Percentiles rank a stretch among this genome's conserved stretches.
Conservation (phyloP, 2,113 vertebrate genomes). For the Triplophysa rosa region DNA sequence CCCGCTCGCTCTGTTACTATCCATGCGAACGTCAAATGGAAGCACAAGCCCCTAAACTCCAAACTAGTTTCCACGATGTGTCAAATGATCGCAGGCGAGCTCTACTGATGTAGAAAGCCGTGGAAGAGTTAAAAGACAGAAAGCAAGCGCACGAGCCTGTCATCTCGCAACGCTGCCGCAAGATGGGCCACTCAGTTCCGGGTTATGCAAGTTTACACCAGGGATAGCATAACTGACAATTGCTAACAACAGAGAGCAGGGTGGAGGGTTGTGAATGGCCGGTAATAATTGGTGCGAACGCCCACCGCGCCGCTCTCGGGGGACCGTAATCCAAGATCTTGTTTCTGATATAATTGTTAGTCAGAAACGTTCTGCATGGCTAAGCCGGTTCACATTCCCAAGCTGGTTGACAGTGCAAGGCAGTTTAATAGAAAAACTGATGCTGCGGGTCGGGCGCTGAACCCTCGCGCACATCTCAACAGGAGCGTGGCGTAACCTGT, state of each 20-base stretch:
- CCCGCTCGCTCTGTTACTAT: not conserved
- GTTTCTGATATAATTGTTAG: conserved; percentile 88
- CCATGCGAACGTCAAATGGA: not conserved
- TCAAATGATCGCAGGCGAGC: conserved; percentile 47
- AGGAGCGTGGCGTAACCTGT: conserved; percentile 61
- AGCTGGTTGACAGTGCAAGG: conserved; percentile 82
- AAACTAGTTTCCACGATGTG: conserved; percentile 44
- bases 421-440: conserved; percentile 85
- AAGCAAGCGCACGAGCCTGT: conserved; percentile 64
- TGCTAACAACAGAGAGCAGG: conserved; percentile 79
- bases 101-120: conserved; percentile 52
- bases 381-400: conserved; percentile 79
- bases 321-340: conserved; percentile 82
- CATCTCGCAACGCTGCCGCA: conserved; percentile 75
- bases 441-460: conserved; percentile 76
- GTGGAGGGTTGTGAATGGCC: conserved; percentile 81
- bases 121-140: conserved; percentile 29
- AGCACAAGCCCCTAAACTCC: not conserved
- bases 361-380: conserved; percentile 84
- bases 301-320: conserved; percentile 75
- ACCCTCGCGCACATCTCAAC: conserved; percentile 73
- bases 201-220: conserved; percentile 80
- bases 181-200: conserved; percentile 78
- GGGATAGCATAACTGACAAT: conserved; percentile 83
- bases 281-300: conserved; percentile 82